Evolutionary conservation across 2,113 vertebrate species (phyloP), one percentile per base, ranked within the genome.

Genomic region (Lasiurus borealis): DNA sequence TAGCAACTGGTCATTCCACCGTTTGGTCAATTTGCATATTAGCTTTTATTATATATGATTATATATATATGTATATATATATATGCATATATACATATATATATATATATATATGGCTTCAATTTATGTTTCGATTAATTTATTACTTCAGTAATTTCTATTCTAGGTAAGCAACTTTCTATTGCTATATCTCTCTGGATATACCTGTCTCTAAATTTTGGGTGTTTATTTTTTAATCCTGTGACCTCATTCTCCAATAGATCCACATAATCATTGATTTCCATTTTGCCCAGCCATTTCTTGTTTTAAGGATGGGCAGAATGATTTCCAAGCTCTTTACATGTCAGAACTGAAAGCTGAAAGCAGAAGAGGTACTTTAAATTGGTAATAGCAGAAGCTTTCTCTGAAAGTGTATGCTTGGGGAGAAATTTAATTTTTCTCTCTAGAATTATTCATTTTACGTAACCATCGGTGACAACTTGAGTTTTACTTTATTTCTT

Each of bases 391-490:
- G 36, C 59, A 80, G 34, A 84, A 34, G 6, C 23, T 80, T 95
- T 54, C 19, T 76, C 13, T 76, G 62, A 57, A 78, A 80, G 83
- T 82, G 6, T 54, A 36, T 95, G 34, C n/a, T 81, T 62, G 9
- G 19, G 23, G n/a, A 34, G 86, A 66, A 90, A 72, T 57, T 76
- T 44, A 52, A 6, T 31, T 85, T 94, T 85, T 69, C 15, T 78
- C 29, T 84, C 16, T 34, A 50, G 73, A 40, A 69, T 44, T 95
- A 88, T n/a, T 93, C 36, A 44, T 82, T 90, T 81, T 62, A 34
- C 77, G 31, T 52, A 46, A 25, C 16, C 78, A 25, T n/a, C 13
- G 54, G 3, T 50, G 77, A 85, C 1, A 88, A 64, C 10, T 44
- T 75, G 52, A 34, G 9, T 25, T 68, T 75, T 44, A 29, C 31